Percentiles rank a stretch among this genome's conserved stretches.
Conservation (phyloP, 2,113 vertebrate genomes). For the Paralichthys olivaceus region DNA sequence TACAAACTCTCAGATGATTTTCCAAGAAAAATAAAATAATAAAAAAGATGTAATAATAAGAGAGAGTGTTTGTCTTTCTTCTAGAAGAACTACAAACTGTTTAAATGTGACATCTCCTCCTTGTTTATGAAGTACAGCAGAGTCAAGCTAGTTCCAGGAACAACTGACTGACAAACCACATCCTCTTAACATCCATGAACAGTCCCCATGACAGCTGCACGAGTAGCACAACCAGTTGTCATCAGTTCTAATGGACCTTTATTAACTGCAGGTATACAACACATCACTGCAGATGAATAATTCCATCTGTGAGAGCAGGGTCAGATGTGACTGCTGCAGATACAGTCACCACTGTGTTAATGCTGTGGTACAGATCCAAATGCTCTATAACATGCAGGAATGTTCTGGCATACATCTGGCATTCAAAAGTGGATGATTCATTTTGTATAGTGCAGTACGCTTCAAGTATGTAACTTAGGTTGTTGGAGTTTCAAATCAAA, state of each 20-base stretch:
- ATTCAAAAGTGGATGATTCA: neutral
- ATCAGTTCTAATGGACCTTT: neutral
- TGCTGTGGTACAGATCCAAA: neutral
- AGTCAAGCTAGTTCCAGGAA: neutral
- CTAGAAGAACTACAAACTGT: neutral
- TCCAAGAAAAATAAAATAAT: neutral
- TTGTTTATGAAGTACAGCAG: neutral
- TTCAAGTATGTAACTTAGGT: too few species aligned
- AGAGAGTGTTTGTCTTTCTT: neutral
- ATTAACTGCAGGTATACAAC: neutral
- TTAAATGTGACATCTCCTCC: conserved; percentile 14
- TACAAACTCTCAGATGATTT: neutral
- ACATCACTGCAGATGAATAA: conserved; percentile 34
- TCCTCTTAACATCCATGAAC: neutral
- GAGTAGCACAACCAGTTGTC: neutral
- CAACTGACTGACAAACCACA: conserved; percentile 21
- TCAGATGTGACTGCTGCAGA: conserved; percentile 1
- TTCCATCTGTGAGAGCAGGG: conserved; percentile 48
- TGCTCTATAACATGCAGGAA: too few species aligned
- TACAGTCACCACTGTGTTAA: conserved; percentile 9
- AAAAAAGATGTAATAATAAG: too few species aligned
- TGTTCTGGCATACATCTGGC: too few species aligned
- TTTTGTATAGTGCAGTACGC: neutral
- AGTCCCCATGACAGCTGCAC: neutral
- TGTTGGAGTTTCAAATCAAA: too few species aligned